Evolutionary conservation across 2,888 invertebrate species (phyloP), one percentile per base, ranked within the genome.

Genomic region (Mellilla xanthometata): DNA sequence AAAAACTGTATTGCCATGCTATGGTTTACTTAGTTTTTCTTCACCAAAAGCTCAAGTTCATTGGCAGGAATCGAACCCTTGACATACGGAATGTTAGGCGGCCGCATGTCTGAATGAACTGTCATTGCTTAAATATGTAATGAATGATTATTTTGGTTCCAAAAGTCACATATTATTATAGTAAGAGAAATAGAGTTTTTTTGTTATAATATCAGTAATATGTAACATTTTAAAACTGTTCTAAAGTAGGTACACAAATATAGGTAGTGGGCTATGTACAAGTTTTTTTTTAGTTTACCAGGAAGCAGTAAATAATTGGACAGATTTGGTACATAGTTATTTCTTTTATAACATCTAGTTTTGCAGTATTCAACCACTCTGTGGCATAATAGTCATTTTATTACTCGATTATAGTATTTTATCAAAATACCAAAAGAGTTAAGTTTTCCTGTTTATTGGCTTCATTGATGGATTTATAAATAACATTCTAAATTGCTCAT

Each of bases 231-330:
- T 36, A 31, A 45, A 46, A 46, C 13, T 30, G 34, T 30, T 23
- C 30, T 41, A 39, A 11, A 39, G 30, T 42, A 26, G 28, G 34
- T 38, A 32, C 24, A 39, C 39, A 38, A 28, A 44, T 38, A 44
- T 38, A 31, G 22, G 28, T 36, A 12, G 10, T 23, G 13, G 12
- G 22, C 32, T 39, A 46, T 35, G 35, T 36, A 43, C 22, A 44
- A 23, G 13, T 48, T 29, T 34, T 39, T 39, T n/a, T n/a, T 29
- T 24, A 12, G 10, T 38, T 40, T 38, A 27, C 29, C 41, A 39
- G 27, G 41, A 40, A 41, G 42, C 35, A 46, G 49, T 54, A 54
- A 52, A 49, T 57, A 51, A 27, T 43, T 53, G 55, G 57, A 58
- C 57, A 58, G 53, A 43, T 50, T 49, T 36, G 45, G 28, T 52